These are phyloP conservation scores for Ctenodactylus gundi DNA, from an alignment of 2,113 vertebrate species.

Conservation along the genomic window DNA sequence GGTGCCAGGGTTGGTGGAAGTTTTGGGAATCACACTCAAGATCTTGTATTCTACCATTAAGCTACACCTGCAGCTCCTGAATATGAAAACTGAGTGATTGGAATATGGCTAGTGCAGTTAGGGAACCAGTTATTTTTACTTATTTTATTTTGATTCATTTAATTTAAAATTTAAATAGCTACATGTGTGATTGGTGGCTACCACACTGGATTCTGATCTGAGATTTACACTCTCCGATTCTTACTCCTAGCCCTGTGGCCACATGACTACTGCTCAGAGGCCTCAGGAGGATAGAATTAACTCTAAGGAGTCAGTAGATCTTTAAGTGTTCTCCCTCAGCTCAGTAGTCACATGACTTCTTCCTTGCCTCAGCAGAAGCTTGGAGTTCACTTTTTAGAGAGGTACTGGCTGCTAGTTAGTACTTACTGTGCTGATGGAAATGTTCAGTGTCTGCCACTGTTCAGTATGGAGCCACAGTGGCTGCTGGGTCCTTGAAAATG, in stretches of 20 bases:
- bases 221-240: neutral
- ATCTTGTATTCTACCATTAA: neutral
- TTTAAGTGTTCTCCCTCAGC: neutral
- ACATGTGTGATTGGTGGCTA: neutral
- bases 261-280: neutral
- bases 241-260: neutral
- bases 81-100: neutral
- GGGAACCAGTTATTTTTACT: neutral
- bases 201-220: neutral
- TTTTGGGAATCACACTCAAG: neutral
- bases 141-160: conserved; percentile 50
- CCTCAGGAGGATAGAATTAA: neutral
- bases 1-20: neutral
- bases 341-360: neutral
- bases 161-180: conserved; percentile 39
- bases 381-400: neutral
- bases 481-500: neutral
- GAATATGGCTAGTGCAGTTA: neutral
- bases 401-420: neutral
- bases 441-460: neutral
- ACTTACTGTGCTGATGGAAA: neutral
- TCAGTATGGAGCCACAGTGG: neutral
- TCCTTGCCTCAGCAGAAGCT: neutral
- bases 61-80: neutral
- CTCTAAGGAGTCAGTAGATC: neutral